Evolutionary conservation across 2,113 vertebrate species (phyloP), one percentile per base, ranked within the genome.

Genomic region (Spermophilus dauricus): DNA sequence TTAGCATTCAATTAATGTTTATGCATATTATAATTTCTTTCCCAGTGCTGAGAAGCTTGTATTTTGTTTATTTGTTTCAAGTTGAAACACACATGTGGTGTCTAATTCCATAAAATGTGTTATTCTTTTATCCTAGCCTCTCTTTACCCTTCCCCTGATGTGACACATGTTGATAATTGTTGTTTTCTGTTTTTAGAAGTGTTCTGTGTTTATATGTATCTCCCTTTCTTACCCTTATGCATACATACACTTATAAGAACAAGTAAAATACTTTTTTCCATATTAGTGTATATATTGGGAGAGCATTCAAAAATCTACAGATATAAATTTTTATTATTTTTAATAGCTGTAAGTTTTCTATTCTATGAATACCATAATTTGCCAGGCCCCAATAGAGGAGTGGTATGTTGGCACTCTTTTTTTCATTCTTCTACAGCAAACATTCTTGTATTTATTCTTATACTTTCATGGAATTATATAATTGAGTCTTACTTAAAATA

Each of bases 391-490:
- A 42, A 4, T 58, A 70, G 30, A 97, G 13, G 24, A 4, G 63
- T 81, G 32, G n/a, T 56, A 24, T 61, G 3, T 65, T 82, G 9
- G 61, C 95, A 91, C 77, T 5, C 61, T 39, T 61, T 20, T 83
- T 94, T 97, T 76, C 39, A 9, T 75, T 70, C 37, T 87, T 4
- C 16, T 77, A 17, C 17, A 85, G 73, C 32, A 86, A 2, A 70
- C 76, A 58, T 95, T 90, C 34, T 70, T 80, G 2, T 58, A 61
- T 95, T 96, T 95, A 85, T 86, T 30, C 93, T 89, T 87, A 34
- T 87, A 65, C 14, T 48, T 14, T 76, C 86, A 10, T 48, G 39
- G 58, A 95, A 94, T 92, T 94, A 65, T n/a, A 63, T 70, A 75
- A 30, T 91, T 65, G 13, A 81, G 22, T 1, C 22, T 94, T 95